Evolutionary conservation across 2,797 vertebrate genomes (phyloP), one percentile per base, ranked within the genome.

Genomic region (Schizothorax lantsangensis): DNA sequence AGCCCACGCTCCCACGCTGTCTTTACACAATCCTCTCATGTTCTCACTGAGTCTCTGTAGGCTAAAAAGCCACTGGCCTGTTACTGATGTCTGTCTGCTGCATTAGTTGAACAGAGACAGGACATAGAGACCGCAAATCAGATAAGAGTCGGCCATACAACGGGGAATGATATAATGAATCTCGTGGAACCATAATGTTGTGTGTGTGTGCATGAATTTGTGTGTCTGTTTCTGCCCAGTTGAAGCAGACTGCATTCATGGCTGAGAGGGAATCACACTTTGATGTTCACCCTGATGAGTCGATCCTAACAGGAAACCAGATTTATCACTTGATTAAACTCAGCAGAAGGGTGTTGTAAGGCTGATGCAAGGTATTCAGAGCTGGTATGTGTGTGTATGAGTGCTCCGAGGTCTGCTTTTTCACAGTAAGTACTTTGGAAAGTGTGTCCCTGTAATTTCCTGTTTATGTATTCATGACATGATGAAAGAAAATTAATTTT

Each of bases 311-410:
- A 85, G 89, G 73, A 87, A 79, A 81, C 59, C 30, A 81, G 74
- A 83, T 89, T 88, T 77, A 86, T 43, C 86, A 89, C 82, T 82
- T 84, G 87, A 88, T 84, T 87, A 72, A 86, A 82, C 54, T 71
- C 9, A 78, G 86, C 36, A 57, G 75, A 83, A 79, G 68, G 71
- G 57, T 82, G 64, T 71, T 64, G 84, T 72, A 62, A 81, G 38
- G 72, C 79, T 85, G 59, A 47, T 73, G 62, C 86, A 74, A 68
- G 83, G 59, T 71, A 47, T 77, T 62, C 62, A 40, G 83, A 78
- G 30, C 43, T 77, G 57, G 66, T 26, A n/a, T 81, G 79, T 5
- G 40, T 66, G 45, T 88, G 19, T 81, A 30, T 84, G 81, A 14
- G 26, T 71, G 71, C 79, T 81, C 64, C 79, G 33, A 54, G 47